Base-by-base conservation (phyloP, 2,888 invertebrate genomes). In the Pseudanteris insignis region DNA sequence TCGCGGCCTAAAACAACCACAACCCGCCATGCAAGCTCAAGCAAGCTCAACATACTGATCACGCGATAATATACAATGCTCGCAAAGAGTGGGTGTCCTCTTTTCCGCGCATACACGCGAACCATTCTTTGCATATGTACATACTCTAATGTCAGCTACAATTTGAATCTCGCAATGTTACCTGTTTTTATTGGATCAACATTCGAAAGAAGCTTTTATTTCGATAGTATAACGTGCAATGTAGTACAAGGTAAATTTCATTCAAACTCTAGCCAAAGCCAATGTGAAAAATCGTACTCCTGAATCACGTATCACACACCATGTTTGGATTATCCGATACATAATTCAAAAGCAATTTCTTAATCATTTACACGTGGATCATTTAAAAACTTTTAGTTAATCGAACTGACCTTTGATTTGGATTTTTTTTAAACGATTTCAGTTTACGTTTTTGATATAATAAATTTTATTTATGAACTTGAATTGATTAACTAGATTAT, bases 1-100 rank as follows among this genome's bases (percentile, higher is more conserved):
- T 87, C 59, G 85, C 86, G 68, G 84, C 84, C 83, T 83, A 81
- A 72, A 83, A 75, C 69, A 74, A 74, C 58, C 71, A 74, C 70
- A 70, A 70, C 69, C 72, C 75, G 76, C 77, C 77, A 78, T 77
- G 77, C 77, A 78, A 73, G 73, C 73, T 73, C 72, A 73, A 77
- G 78, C 77, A 78, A 78, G 77, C 77, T 77, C 70, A 68, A 66
- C 63, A 63, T 67, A 70, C 68, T 70, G 68, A 70, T 67, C 65
- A 64, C 67, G 65, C 67, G 51, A 64, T 64, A 66, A 63, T 65
- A 40, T 64, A 58, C 58, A 60, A 46, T 55, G 63, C 51, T 63
- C 60, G 63, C 57, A 50, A 63, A 60, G 30, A 57, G 37, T 53
- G 44, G 24, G 48, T 34, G 55, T 61, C 43, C 47, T 28, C 64